Evolutionary conservation across 37 sponge, comb jelly and placozoan genomes (phyloP).

Genomic region (Cliona cf. orientalis): DNA sequence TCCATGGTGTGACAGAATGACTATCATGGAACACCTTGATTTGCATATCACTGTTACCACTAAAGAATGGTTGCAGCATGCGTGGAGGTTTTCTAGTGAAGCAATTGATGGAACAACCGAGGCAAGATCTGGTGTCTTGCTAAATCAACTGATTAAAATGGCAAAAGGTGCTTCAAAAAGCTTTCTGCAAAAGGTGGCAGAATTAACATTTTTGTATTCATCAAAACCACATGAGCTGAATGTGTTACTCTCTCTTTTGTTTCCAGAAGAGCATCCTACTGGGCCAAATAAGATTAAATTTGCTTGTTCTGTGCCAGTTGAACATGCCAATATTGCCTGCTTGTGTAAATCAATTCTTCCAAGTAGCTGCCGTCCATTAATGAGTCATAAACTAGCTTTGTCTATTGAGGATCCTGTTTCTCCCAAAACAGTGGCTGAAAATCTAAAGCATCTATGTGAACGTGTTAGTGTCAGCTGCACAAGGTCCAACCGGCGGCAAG

Average conservation of each 20-base stretch:
- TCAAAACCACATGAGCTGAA: not conserved
- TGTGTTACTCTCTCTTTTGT: too few relatives aligned
- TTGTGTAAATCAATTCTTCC: conserved; percentile 23
- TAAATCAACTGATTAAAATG: conserved; percentile 5
- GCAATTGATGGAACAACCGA: not conserved
- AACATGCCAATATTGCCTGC: conserved; percentile 1
- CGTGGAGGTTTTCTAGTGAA: not conserved
- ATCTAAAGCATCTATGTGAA: conserved; percentile 21
- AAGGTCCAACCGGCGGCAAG: too few relatives aligned
- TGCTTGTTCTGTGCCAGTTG: not conserved
- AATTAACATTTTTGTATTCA: conserved; percentile 13
- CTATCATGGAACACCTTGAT: conserved; percentile 27
- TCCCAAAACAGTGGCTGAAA: conserved; percentile 21
- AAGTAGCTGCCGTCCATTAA: not conserved
- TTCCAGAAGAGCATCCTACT: too few relatives aligned
- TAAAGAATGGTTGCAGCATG: conserved; percentile 8
- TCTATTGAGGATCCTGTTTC: conserved; percentile 16
- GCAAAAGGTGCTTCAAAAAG: not conserved
- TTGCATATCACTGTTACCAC: conserved; percentile 3
- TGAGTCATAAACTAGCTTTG: not conserved
- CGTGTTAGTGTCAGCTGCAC: not conserved
- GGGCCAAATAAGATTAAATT: too few relatives aligned
- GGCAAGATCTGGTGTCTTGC: not conserved
- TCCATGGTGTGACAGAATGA: conserved; percentile 25
- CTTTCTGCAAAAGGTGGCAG: conserved; percentile 12